Conservation (phyloP, 2,888 invertebrate species). For the Brenthis ino region DNA sequence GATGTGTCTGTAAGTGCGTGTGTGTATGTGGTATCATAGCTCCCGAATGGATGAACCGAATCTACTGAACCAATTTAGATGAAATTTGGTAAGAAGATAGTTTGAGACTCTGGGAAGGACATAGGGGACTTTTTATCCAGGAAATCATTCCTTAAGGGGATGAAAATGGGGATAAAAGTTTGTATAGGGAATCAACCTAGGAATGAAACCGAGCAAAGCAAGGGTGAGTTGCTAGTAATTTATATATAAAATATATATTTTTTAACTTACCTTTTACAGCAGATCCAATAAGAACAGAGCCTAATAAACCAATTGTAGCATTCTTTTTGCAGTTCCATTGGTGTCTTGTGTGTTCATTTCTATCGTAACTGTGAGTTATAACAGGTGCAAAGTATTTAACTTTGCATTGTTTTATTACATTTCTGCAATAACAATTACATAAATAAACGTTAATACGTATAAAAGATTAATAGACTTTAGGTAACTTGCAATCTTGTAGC, state of each 20-base stretch:
- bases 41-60: no score
- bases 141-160: no score
- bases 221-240: no score
- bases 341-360: conserved; percentile 39
- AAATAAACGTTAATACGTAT: not conserved
- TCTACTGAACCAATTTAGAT: no score
- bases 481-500: not conserved
- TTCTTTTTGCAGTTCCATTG: conserved; percentile 42
- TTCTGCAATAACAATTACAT: conserved; percentile 45
- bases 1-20: no score
- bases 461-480: not conserved
- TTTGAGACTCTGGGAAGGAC: no score
- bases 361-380: conserved; percentile 45
- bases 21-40: no score
- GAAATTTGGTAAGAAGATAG: no score
- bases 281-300: conserved; percentile 59
- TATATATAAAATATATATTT: not conserved
- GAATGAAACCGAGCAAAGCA: no score
- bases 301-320: conserved; percentile 50
- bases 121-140: no score
- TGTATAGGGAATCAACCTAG: no score
- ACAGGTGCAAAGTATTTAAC: conserved; percentile 46
- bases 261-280: conserved; percentile 51
- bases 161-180: no score
- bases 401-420: conserved; percentile 49